These are phyloP conservation scores for Papilio glaucus DNA, from an alignment of 1,140 invertebrate species.

Conservation along the genomic window DNA sequence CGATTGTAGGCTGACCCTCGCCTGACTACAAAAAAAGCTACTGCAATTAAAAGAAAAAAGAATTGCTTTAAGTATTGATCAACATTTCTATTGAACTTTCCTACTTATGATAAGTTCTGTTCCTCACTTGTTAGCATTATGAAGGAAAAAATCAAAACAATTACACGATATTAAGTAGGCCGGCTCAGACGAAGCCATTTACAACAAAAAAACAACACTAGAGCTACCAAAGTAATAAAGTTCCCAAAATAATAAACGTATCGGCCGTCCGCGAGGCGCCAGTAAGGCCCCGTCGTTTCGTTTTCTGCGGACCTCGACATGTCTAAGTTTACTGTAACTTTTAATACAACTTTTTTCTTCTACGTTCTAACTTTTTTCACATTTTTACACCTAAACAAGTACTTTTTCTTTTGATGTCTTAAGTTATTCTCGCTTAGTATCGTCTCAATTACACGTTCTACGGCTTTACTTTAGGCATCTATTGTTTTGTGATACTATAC, in stretches of 20 bases:
- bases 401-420: conserved; percentile 11
- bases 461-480: not conserved
- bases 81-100: not conserved
- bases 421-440: conserved; percentile 1
- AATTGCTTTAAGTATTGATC: not conserved
- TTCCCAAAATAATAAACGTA: conserved; percentile 73
- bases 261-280: conserved; percentile 60
- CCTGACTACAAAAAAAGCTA: conserved; percentile 16
- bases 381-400: conserved; percentile 21
- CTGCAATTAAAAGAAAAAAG: conserved; percentile 24
- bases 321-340: conserved; percentile 18
- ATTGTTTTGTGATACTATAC: not conserved
- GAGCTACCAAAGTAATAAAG: conserved; percentile 73
- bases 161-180: conserved; percentile 1
- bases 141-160: not conserved
- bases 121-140: not conserved
- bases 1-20: conserved; percentile 39
- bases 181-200: conserved; percentile 52
- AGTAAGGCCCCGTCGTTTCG: conserved; percentile 16
- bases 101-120: not conserved
- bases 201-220: conserved; percentile 62
- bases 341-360: conserved; percentile 20
- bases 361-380: conserved; percentile 2
- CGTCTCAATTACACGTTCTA: not conserved
- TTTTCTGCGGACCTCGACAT: conserved; percentile 19